phyloP scores from a whole-genome alignment of 1,140 invertebrate species.

The Drosophila paulistorum region DNA sequence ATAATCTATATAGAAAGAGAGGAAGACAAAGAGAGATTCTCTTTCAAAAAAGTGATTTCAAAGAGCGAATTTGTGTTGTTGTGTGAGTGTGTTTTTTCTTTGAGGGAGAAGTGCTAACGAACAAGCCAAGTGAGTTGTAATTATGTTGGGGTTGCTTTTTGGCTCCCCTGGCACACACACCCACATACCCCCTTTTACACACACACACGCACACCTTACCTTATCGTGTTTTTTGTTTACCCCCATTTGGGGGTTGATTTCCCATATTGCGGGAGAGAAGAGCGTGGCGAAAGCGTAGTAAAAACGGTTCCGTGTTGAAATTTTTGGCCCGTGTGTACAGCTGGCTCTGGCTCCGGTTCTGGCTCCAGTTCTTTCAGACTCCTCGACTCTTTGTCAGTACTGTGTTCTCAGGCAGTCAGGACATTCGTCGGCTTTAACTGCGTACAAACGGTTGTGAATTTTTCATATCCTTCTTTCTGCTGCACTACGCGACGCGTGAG shows the following conservation, averaged over 20 bases:
- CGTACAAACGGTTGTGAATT: slow-evolving; percentile 80
- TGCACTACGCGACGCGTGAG: slow-evolving; percentile 59
- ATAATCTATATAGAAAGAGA: not conserved
- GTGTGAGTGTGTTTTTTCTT: slow-evolving; percentile 18
- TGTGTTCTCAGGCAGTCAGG: slow-evolving; percentile 46
- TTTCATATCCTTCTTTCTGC: slow-evolving; percentile 37
- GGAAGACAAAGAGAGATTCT: not conserved
- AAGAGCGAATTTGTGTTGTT: slow-evolving; percentile 33
- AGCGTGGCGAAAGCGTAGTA: slow-evolving; percentile 46
- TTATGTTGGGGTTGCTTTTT: slow-evolving; percentile 66
- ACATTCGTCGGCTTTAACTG: slow-evolving; percentile 76
- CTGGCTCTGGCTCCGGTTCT: slow-evolving; percentile 1
- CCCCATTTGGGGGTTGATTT: slow-evolving; percentile 59
- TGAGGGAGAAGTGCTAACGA: not conserved
- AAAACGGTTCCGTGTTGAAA: slow-evolving; percentile 70
- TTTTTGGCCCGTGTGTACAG: slow-evolving; percentile 28
- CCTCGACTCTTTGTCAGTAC: slow-evolving; percentile 48
- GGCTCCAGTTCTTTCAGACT: not conserved
- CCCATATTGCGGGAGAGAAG: slow-evolving; percentile 37
- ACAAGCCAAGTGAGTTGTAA: slow-evolving; percentile 28
- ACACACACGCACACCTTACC: not conserved
- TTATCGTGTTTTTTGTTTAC: slow-evolving; percentile 40
- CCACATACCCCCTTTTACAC: not conserved
- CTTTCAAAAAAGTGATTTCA: not conserved
- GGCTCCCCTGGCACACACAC: slow-evolving; percentile 17